These are phyloP conservation scores for Caerostris extrusa DNA, from an alignment of 1,140 invertebrate species.

Conservation along the genomic window DNA sequence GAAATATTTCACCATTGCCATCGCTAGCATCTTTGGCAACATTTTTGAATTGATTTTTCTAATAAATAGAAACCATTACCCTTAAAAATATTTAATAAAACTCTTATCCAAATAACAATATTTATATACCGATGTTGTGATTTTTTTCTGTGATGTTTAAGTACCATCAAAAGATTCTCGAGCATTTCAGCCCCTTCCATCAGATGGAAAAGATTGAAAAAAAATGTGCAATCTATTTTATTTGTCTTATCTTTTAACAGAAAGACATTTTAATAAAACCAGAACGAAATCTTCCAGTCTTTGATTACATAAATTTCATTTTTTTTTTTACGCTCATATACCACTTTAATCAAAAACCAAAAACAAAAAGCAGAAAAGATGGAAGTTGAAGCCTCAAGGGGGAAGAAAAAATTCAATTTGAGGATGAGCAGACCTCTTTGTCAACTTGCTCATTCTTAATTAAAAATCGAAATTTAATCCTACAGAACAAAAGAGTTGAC, in stretches of 20 bases:
- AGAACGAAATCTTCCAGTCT: not conserved
- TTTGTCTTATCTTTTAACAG: not conserved
- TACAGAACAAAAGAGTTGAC: not conserved
- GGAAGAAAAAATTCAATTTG: not conserved
- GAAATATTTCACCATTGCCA: too few relatives aligned
- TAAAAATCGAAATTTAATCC: slow-evolving; percentile 37
- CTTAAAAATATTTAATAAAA: too few relatives aligned
- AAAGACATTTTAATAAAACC: slow-evolving; percentile 16
- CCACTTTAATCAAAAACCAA: slow-evolving; percentile 26
- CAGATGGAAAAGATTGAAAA: too few relatives aligned
- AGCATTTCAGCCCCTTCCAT: too few relatives aligned
- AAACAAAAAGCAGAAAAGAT: not conserved
- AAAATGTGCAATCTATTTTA: not conserved
- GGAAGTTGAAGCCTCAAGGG: not conserved
- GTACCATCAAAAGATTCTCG: too few relatives aligned
- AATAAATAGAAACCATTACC: too few relatives aligned
- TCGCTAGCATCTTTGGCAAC: too few relatives aligned
- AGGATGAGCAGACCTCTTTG: not conserved
- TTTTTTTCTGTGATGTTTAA: too few relatives aligned
- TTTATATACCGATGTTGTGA: too few relatives aligned
- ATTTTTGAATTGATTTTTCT: too few relatives aligned
- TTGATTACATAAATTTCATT: not conserved
- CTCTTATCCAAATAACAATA: too few relatives aligned
- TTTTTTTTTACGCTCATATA: not conserved
- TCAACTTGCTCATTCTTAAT: slow-evolving; percentile 3